Base-by-base conservation (phyloP, 1,140 invertebrate species). In the Ceratina australensis region DNA sequence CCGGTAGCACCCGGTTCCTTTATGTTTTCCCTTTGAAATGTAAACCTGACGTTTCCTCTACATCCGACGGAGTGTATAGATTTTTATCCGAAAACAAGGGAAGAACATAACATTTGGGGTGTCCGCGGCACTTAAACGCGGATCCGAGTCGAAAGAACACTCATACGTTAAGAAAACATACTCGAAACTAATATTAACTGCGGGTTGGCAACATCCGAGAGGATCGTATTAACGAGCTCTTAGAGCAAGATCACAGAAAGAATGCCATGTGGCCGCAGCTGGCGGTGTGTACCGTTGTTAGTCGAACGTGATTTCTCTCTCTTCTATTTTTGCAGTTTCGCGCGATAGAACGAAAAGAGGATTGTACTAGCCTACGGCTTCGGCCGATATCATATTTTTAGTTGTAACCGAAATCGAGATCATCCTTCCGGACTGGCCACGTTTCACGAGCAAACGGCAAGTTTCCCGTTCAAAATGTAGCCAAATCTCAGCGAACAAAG, bases 171-270 rank as follows among this genome's bases (percentile, higher is more conserved):
- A 84, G 88, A 89, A 89, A 90, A 90, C 89, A 90, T 88, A 87
- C 87, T 85, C 86, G 79, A 88, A 90, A 90, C 88, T 90, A 90
- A 90, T 90, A 90, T 90, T 90, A 90, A 90, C 89, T 90, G 86
- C 83, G 89, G 81, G 89, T 89, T 89, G 87, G 89, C 89, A 89
- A 90, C 87, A 90, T 87, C 75, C 83, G 86, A 88, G 86, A 83
- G 84, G 87, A 89, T 89, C 85, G 84, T 88, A 89, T 90, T 89
- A 89, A 90, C 88, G 88, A 90, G 86, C 88, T 89, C 87, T 89
- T 89, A 90, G 82, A 89, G 81, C 83, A 85, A 85, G 88, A 88
- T 90, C 87, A 86, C 86, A 89, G 83, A 84, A 89, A 83, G 85
- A 89, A 86, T 85, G 83, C 88, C 89, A 90, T 89, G 87, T 90